A percentile compares a stretch with the other conserved stretches of the same genome.
These are phyloP conservation scores for Apeira syringaria DNA, from an alignment of 2,888 invertebrate genomes.

Conservation along the genomic window DNA sequence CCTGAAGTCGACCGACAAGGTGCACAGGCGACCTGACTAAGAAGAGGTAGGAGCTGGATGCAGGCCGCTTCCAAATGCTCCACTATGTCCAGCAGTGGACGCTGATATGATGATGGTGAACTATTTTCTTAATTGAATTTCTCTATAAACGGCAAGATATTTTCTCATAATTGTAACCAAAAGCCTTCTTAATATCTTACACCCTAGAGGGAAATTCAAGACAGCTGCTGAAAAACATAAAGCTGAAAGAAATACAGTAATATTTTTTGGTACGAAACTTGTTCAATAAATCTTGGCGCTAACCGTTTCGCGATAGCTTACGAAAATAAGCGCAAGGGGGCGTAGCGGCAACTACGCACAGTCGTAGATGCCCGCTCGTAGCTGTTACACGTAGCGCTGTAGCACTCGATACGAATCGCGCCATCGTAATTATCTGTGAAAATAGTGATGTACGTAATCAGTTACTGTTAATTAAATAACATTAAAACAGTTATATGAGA, in stretches of 20 bases:
- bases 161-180: conserved; percentile 1
- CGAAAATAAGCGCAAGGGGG: conserved; percentile 37
- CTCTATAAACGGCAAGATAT: background rate
- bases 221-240: conserved; percentile 26
- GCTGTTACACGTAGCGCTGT: conserved; percentile 38
- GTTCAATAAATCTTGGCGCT: conserved; percentile 37
- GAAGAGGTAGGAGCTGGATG: too few species aligned
- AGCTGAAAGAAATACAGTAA: conserved; percentile 24
- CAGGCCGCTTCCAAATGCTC: too few species aligned
- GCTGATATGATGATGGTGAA: too few species aligned
- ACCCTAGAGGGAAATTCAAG: conserved; percentile 19
- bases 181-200: conserved; percentile 11
- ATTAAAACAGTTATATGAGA: background rate
- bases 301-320: conserved; percentile 38
- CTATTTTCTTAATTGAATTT: too few species aligned
- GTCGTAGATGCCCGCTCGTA: conserved; percentile 42
- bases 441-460: background rate
- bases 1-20: too few species aligned
- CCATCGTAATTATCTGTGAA: conserved; percentile 4
- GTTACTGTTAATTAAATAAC: background rate
- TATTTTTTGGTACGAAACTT: conserved; percentile 34
- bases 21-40: too few species aligned
- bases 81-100: too few species aligned
- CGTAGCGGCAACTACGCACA: conserved; percentile 38
- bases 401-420: conserved; percentile 14